Evolutionary conservation across 2,888 invertebrate genomes (phyloP).

Genomic region (Dryadula phaetusa): DNA sequence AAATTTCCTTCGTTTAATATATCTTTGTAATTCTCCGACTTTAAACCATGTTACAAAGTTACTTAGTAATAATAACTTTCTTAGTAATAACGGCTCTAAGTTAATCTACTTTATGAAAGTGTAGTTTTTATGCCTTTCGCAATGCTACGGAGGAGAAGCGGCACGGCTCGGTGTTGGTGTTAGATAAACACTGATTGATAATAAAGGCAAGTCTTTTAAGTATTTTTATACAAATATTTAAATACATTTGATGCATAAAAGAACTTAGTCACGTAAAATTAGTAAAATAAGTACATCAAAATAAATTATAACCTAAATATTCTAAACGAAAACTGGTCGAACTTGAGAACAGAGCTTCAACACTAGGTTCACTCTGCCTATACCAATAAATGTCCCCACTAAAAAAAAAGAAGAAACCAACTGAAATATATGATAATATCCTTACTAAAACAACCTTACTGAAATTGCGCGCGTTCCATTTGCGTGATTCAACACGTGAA

Average conservation of each 20-base stretch:
- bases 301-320: too few species aligned
- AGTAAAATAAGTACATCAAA: too few species aligned
- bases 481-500: conserved; percentile 8
- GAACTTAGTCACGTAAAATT: too few species aligned
- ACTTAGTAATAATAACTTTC: conserved; percentile 16
- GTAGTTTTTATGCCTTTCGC: conserved; percentile 8
- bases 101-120: conserved; percentile 24
- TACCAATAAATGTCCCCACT: too few species aligned
- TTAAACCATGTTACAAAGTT: conserved; percentile 18
- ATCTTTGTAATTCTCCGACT: conserved; percentile 1
- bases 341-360: too few species aligned
- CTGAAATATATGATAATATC: neutral
- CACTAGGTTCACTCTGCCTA: too few species aligned
- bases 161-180: neutral
- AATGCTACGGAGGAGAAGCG: neutral
- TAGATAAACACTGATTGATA: neutral
- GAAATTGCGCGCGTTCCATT: neutral
- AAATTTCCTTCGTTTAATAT: conserved; percentile 1
- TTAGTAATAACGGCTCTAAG: conserved; percentile 16
- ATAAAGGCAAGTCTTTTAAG: neutral
- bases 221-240: neutral
- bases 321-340: too few species aligned
- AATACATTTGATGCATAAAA: neutral
- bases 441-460: neutral
- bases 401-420: neutral